Evolutionary conservation across 2,797 vertebrate species (phyloP).

Genomic region (Aplochiton taeniatus): DNA sequence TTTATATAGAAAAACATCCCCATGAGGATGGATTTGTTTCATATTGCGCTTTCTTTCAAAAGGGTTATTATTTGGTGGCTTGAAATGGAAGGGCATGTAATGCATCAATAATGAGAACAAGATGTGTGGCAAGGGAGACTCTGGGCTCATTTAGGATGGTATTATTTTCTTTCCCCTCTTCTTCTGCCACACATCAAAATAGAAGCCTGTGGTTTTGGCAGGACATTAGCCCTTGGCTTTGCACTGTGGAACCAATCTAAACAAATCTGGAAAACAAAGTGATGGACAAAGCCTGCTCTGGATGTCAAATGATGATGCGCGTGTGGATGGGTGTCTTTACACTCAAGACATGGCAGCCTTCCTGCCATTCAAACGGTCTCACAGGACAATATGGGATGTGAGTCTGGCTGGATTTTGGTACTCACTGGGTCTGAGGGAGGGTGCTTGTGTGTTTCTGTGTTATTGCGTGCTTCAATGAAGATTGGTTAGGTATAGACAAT

Average conservation of each 20-base stretch:
- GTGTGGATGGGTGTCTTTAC: too few species aligned
- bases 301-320: not conserved
- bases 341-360: too few species aligned
- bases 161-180: not conserved
- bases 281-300: conserved; percentile 39
- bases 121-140: conserved; percentile 17
- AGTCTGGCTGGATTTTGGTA: too few species aligned
- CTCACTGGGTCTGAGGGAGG: too few species aligned
- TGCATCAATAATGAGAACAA: conserved; percentile 30
- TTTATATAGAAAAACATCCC: conserved; percentile 1
- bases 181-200: conserved; percentile 37
- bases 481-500: too few species aligned
- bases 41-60: conserved; percentile 2
- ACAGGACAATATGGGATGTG: too few species aligned
- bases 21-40: not conserved
- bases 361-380: too few species aligned
- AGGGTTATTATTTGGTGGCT: conserved; percentile 16
- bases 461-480: too few species aligned
- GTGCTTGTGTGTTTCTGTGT: too few species aligned
- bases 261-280: conserved; percentile 45
- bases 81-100: conserved; percentile 16
- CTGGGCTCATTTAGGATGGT: conserved; percentile 12
- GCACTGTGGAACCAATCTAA: conserved; percentile 29
- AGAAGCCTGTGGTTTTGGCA: conserved; percentile 39
- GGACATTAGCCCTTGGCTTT: conserved; percentile 32